Evolutionary conservation across 2,888 invertebrate species (phyloP).

Genomic region (Rutpela maculata): DNA sequence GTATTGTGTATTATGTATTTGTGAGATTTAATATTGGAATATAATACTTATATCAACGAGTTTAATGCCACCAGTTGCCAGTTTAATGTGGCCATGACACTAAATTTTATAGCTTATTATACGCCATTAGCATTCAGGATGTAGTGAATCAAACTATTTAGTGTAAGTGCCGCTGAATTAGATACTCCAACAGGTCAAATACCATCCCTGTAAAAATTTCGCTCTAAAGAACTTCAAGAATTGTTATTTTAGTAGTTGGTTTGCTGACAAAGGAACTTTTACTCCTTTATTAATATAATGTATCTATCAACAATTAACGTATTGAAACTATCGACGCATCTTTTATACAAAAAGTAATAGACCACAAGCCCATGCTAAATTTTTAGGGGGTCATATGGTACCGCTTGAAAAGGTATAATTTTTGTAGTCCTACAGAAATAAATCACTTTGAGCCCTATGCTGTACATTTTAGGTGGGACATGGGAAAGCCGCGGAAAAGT

Average conservation of each 20-base stretch:
- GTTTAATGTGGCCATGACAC: conserved; percentile 7
- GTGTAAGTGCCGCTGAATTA: not conserved
- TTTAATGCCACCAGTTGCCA: not conserved
- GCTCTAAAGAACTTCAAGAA: not conserved
- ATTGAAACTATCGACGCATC: too few species aligned
- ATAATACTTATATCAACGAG: not conserved
- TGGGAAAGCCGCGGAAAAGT: too few species aligned
- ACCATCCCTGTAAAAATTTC: not conserved
- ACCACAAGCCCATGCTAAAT: too few species aligned
- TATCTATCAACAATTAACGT: too few species aligned
- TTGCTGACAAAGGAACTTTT: not conserved
- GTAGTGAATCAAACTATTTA: conserved; percentile 3
- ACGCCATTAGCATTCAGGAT: conserved; percentile 1
- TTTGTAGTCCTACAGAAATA: too few species aligned
- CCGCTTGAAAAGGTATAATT: too few species aligned
- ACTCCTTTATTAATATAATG: not conserved
- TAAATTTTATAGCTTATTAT: conserved; percentile 1
- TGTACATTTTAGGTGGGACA: too few species aligned
- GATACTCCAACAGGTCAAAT: not conserved
- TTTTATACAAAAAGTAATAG: too few species aligned
- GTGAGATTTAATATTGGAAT: too few species aligned
- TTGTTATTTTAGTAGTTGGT: not conserved
- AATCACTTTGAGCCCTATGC: too few species aligned
- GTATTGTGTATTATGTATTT: too few species aligned
- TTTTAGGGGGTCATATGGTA: too few species aligned